phyloP scores from a whole-genome alignment of 2,888 invertebrate genomes.

The Tachina grossa region DNA sequence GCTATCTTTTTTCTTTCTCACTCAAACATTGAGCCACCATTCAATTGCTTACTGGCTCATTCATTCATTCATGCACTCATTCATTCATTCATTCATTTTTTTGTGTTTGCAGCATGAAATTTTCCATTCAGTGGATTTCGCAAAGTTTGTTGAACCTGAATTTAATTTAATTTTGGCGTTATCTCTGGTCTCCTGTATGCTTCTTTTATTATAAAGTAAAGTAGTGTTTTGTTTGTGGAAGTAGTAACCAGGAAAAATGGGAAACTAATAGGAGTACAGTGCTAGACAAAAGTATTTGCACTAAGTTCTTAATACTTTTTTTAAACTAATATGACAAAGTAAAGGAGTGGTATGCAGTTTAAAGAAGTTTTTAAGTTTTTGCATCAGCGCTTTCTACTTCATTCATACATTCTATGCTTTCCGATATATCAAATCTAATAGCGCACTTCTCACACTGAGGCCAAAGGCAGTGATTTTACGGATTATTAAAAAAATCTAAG shows the following conservation, averaged over 20 bases:
- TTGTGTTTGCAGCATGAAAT: conserved; percentile 35
- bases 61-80: background rate
- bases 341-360: too few species aligned
- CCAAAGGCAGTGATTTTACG: too few species aligned
- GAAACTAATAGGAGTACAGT: too few species aligned
- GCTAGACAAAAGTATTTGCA: too few species aligned
- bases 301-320: too few species aligned
- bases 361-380: too few species aligned
- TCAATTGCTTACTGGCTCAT: conserved; percentile 4
- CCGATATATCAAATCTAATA: too few species aligned
- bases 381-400: too few species aligned
- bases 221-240: background rate
- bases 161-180: conserved; percentile 28
- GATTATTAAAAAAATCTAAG: too few species aligned
- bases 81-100: background rate
- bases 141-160: conserved; percentile 61
- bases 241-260: background rate
- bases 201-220: background rate
- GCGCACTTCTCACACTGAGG: too few species aligned
- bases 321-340: too few species aligned
- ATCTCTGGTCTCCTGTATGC: background rate
- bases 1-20: background rate
- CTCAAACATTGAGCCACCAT: conserved; percentile 11
- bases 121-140: conserved; percentile 30
- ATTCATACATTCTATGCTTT: too few species aligned